A percentile compares a stretch with the other conserved stretches of the same genome.
Conservation (phyloP, 2,113 vertebrate genomes). For the Lasiurus borealis region DNA sequence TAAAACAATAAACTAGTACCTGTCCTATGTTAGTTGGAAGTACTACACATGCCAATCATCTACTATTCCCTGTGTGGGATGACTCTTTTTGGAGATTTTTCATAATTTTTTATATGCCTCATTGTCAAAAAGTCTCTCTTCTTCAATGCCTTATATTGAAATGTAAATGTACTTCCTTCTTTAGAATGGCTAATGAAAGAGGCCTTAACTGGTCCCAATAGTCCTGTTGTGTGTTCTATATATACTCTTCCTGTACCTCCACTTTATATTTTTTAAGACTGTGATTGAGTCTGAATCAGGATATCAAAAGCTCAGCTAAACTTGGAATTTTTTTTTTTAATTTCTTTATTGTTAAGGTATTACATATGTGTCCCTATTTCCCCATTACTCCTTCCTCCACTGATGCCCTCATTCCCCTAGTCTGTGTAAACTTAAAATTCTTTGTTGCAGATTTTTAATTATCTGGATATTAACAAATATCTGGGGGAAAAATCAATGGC, state of each 20-base stretch:
- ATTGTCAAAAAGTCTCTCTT: background rate
- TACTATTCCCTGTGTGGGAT: background rate
- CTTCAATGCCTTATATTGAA: background rate
- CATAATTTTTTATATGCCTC: background rate
- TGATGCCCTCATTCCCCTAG: too few species aligned
- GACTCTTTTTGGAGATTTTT: conserved; percentile 8
- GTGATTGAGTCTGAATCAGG: background rate
- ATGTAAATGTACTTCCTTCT: background rate
- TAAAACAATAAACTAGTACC: background rate
- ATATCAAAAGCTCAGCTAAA: conserved; percentile 1
- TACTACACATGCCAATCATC: background rate
- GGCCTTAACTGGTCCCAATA: background rate
- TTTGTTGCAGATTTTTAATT: background rate
- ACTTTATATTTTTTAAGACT: background rate
- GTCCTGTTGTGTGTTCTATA: background rate
- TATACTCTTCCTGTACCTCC: background rate
- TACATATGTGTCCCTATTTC: too few species aligned
- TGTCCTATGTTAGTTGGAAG: background rate
- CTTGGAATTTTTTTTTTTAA: conserved; percentile 4
- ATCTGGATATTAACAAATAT: background rate
- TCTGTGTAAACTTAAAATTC: background rate
- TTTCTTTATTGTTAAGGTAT: background rate
- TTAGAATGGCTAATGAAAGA: background rate
- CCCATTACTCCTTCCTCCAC: too few species aligned
- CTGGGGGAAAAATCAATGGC: background rate